Evolutionary conservation across 2,888 invertebrate species (phyloP), one percentile per base, ranked within the genome.

Genomic region (Uropetala carovei): DNA sequence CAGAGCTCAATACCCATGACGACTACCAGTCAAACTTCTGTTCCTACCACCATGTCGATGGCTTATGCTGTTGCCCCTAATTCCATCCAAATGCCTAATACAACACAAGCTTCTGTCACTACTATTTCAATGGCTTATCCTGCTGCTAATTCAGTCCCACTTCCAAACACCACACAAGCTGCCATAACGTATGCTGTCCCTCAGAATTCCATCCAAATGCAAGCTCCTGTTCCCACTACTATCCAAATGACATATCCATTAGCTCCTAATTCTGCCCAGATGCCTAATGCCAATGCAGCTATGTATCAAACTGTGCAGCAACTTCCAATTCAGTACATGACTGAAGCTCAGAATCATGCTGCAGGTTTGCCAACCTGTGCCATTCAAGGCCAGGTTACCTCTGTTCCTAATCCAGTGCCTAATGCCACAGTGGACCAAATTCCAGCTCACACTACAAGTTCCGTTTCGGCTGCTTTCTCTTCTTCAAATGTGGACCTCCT

Each of bases 401-500:
- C 86, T 30, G 86, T 86, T 68, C 64, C 89, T 89, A 64, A 43
- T 60, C 30, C 89, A 89, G 43, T 89, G 56, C 64, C 89, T 11
- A 82, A 84, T 14, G 30, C 91, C 68, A 27, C 91, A 22, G n/a
- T 30, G 22, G 27, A 86, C 68, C 68, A 60, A 58, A 85, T 56
- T 22, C 64, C 92, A 92, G 59, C 92, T 92, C 75, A 93, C 92
- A 75, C 68, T 8, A 30, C 92, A 84, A 92, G 68, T 10, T 27
- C 93, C 93, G 56, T 94, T 89, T 85, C 93, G 64, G 93, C 94
- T 93, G 64, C 93, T 43, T 85, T 92, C 92, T 84, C 93, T 92
- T 92, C 94, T 86, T 96, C 96, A 11, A 96, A 97, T 92, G 96
- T 97, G 91, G 98, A 98, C 95, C 95, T 98, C 60, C 95, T 98